Evolutionary conservation across 1,140 invertebrate species (phyloP).

Genomic region (Bombus impatiens): DNA sequence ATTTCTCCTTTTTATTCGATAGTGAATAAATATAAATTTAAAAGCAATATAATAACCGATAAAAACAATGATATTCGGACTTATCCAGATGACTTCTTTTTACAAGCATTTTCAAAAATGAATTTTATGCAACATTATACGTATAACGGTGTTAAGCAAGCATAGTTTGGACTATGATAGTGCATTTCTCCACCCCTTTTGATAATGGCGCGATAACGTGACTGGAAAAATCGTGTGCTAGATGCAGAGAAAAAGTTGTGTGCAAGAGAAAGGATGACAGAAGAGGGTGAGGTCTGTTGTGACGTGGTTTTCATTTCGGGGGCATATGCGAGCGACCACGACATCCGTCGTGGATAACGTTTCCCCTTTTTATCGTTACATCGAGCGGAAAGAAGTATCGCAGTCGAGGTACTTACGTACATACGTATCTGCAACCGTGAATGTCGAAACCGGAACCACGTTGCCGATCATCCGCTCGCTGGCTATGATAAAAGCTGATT

Average conservation of each 20-base stretch:
- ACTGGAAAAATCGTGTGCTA: not conserved
- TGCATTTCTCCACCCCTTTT: not conserved
- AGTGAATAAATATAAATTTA: no score
- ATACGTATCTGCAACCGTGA: not conserved
- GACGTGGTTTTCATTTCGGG: slow-evolving; percentile 11
- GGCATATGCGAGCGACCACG: not conserved
- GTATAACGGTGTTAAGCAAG: no score
- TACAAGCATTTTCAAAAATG: no score
- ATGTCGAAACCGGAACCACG: slow-evolving; percentile 25
- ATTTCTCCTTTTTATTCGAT: no score
- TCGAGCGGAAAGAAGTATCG: slow-evolving; percentile 31
- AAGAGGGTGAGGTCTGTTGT: not conserved
- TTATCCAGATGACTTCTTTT: no score
- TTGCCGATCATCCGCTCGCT: slow-evolving; percentile 5
- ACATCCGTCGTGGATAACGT: slow-evolving; percentile 31
- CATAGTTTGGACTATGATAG: no score
- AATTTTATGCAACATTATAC: no score
- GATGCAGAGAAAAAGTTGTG: not conserved
- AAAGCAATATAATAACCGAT: no score
- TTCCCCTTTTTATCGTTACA: slow-evolving; percentile 7
- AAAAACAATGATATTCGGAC: no score
- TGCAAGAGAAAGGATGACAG: not conserved
- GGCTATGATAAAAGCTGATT: not conserved
- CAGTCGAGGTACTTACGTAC: not conserved
- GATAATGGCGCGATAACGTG: not conserved